phyloP scores from a whole-genome alignment of 2,113 vertebrate species.

The Neolamprologus tretocephalus region DNA sequence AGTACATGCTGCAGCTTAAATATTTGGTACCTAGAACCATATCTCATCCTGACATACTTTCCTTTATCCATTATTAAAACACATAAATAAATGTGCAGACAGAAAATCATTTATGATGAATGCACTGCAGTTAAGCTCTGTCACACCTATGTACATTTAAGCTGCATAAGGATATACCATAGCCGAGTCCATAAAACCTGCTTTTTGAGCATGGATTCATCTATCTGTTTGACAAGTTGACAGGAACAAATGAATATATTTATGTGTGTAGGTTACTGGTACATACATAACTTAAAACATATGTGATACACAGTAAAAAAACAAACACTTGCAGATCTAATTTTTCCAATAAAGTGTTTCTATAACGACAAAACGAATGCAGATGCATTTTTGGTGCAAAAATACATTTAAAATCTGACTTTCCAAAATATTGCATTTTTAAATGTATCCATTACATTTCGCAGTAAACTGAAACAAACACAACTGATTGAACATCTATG shows the following conservation, averaged over 20 bases:
- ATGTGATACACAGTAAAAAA: not conserved
- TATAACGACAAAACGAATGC: not conserved
- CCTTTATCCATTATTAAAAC: slow-evolving; percentile 58
- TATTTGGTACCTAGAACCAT: not conserved
- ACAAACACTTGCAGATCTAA: not conserved
- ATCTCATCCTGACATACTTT: slow-evolving; percentile 29
- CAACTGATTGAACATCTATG: not conserved
- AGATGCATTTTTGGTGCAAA: not conserved
- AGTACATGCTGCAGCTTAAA: slow-evolving; percentile 19
- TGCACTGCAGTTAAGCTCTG: slow-evolving; percentile 26
- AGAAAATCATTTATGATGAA: slow-evolving; percentile 46
- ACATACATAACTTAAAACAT: not conserved
- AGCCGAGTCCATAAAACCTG: not conserved
- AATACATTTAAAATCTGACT: not conserved
- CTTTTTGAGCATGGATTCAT: not conserved
- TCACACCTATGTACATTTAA: slow-evolving; percentile 1
- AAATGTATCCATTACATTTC: not conserved
- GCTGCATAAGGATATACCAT: not conserved
- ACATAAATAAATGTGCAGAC: slow-evolving; percentile 43
- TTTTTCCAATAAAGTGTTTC: not conserved
- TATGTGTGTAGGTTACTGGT: not conserved
- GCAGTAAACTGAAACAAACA: not conserved
- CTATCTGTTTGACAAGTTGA: slow-evolving; percentile 18
- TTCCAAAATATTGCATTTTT: not conserved
- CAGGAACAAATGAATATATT: not conserved